These are phyloP conservation scores for Pandemis cinnamomeana DNA, from an alignment of 2,888 invertebrate genomes.

Conservation along the genomic window DNA sequence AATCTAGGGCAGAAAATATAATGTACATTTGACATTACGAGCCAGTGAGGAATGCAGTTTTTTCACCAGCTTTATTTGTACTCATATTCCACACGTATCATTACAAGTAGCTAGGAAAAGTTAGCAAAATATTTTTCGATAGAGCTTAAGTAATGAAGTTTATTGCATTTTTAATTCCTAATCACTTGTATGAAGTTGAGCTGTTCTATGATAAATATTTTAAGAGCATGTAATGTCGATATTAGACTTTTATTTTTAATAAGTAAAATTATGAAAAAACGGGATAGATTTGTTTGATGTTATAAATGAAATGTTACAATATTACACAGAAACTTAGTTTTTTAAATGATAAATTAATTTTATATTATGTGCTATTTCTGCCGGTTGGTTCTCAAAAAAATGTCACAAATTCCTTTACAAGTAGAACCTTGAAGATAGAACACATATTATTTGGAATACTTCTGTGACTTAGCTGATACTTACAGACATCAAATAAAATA, in stretches of 20 bases:
- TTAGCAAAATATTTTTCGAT: constrained; percentile 38
- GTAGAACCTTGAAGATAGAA: not conserved
- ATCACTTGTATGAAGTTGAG: constrained; percentile 26
- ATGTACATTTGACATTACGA: not conserved
- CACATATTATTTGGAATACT: not conserved
- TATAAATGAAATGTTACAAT: constrained; percentile 5
- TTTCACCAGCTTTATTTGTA: constrained; percentile 15
- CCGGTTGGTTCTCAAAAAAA: not conserved
- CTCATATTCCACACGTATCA: constrained; percentile 11
- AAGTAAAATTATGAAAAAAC: not conserved
- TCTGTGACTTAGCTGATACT: not conserved
- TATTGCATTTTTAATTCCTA: constrained; percentile 33
- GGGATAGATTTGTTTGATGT: constrained; percentile 10
- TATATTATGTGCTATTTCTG: constrained; percentile 10
- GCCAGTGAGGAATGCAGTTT: constrained; percentile 10
- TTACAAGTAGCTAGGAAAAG: constrained; percentile 34
- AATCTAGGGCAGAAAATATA: not conserved
- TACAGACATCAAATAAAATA: not conserved
- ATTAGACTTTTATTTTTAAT: constrained; percentile 35
- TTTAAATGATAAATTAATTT: constrained; percentile 12
- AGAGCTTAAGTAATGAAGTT: constrained; percentile 33
- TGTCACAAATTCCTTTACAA: constrained; percentile 17
- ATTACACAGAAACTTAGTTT: constrained; percentile 1
- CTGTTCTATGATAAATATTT: constrained; percentile 23
- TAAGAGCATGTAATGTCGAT: constrained; percentile 35